Base-by-base conservation (phyloP, 2,113 vertebrate species). In the Pseudopipra pipra region DNA sequence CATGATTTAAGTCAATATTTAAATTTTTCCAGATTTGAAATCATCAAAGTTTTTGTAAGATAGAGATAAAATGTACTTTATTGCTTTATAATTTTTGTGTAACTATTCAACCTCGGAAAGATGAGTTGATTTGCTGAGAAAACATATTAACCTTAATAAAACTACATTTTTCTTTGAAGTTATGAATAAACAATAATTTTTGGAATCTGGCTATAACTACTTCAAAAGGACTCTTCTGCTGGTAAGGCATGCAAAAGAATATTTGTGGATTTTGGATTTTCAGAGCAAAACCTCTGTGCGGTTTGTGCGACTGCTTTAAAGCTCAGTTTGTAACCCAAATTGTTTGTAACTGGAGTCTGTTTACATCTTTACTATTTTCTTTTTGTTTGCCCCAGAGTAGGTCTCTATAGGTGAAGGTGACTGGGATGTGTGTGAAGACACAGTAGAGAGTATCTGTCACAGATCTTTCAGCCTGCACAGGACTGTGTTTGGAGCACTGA, bases 141-240 rank as follows among this genome's bases (percentile, higher is more conserved):
- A 97, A 95, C 96, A 95, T 17, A 97, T 96, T 30, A 97, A 93
- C 37, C 95, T 98, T 27, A 92, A 97, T 19, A 97, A 98, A 21
- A 93, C 91, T 7, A 92, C 84, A 8, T 58, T 85, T 39, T 96
- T 94, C 66, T 97, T 98, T 81, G 70, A 94, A 44, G n/a, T 74
- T 30, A 91, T 96, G 59, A 95, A 93, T 72, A 95, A 82, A 47
- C 92, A 88, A 11, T 77, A 78, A 11, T 43, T 85, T 43, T 85
- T 96, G 86, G 97, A 98, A 74, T 93, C 97, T 16, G 97, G 91
- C 2, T 98, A 87, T 94, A 98, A 97, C 62, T 98, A 90, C 92
- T 98, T 97, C 95, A 95, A 95, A 95, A 86, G 98, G 97, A 55
- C 80, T 98, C 23, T 97, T 81, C 39, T 94, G 76, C 90, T 98